Base-by-base conservation (phyloP, 2,113 vertebrate genomes). In the Barnardius zonarius region DNA sequence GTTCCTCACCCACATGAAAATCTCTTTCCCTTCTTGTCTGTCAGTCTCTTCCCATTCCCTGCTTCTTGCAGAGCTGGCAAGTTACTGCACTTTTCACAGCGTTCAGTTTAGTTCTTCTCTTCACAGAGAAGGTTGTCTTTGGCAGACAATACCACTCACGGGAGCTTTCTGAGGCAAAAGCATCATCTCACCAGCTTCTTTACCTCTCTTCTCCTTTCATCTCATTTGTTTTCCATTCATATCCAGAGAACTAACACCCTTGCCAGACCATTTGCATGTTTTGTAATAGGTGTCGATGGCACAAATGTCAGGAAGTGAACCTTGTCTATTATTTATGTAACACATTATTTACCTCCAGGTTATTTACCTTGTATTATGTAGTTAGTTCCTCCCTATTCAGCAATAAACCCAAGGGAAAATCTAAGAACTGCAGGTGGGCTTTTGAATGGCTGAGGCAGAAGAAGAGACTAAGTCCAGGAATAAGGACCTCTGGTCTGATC, bases 221-320 rank as follows among this genome's bases (percentile, higher is more conserved):
- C 81, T 93, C 66, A 49, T 74, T 96, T 95, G 46, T 86, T 88
- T 92, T 91, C 74, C 59, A 59, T 82, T 93, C 78, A 55, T 46
- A 52, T 41, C 13, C 37, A 49, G n/a, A 51, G 66, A 86, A 52
- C 17, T 73, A 83, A 73, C 5, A 22, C 16, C 31, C 8, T 64
- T 94, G 82, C 51, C 75, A 88, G 86, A 79, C 13, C 22, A 96
- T 90, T 95, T 95, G 48, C 91, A 96, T 94, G 48, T 81, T 92
- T 92, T 94, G 46, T 92, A 92, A 81, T 69, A 49, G 64, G 18
- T 88, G 67, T 49, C 2, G 0, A 63, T 69, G 79, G 81, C 92
- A 78, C 35, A 94, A 92, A 73, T 37, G 63, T 46, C 88, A 84
- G 75, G 83, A 92, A 92, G 63, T 10, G 3, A 6, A 73, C 1